phyloP scores from a whole-genome alignment of 2,888 invertebrate genomes.

The Gari tellinella region DNA sequence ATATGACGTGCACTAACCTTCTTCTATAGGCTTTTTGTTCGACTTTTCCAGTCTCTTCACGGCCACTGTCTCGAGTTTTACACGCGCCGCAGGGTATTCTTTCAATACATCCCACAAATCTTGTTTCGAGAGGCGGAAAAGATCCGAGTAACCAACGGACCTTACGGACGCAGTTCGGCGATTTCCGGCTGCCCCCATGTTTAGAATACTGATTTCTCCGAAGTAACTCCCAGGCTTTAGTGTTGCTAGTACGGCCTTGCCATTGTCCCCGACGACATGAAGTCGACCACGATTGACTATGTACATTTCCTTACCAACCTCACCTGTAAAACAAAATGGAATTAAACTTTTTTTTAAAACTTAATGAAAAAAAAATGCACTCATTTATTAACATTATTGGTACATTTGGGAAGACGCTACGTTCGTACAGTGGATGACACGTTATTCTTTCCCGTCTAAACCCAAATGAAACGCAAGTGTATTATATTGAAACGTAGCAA shows the following conservation, averaged over 20 bases:
- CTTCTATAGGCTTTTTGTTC: slow-evolving; percentile 88
- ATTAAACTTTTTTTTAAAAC: no score
- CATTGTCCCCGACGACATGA: slow-evolving; percentile 90
- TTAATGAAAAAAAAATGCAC: no score
- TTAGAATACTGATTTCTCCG: slow-evolving; percentile 99
- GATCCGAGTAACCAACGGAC: slow-evolving; percentile 99
- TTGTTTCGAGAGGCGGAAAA: slow-evolving; percentile 99
- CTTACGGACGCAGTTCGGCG: slow-evolving; percentile 98
- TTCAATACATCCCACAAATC: slow-evolving; percentile 99
- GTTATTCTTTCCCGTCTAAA: no score
- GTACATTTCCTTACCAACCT: slow-evolving; percentile 99
- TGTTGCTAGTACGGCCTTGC: slow-evolving; percentile 97
- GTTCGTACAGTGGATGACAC: no score
- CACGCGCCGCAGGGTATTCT: slow-evolving; percentile 88
- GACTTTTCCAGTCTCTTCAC: slow-evolving; percentile 99
- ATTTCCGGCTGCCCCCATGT: slow-evolving; percentile 97
- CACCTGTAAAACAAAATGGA: no score
- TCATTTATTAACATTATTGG: no score
- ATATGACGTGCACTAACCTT: slow-evolving; percentile 66
- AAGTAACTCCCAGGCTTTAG: slow-evolving; percentile 99
- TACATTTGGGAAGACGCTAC: no score
- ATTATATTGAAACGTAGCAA: no score
- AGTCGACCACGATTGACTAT: slow-evolving; percentile 96
- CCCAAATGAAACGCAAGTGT: no score
- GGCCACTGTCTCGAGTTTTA: slow-evolving; percentile 96